Evolutionary conservation across 1,140 invertebrate genomes (phyloP).

Genomic region (Proales similis): DNA sequence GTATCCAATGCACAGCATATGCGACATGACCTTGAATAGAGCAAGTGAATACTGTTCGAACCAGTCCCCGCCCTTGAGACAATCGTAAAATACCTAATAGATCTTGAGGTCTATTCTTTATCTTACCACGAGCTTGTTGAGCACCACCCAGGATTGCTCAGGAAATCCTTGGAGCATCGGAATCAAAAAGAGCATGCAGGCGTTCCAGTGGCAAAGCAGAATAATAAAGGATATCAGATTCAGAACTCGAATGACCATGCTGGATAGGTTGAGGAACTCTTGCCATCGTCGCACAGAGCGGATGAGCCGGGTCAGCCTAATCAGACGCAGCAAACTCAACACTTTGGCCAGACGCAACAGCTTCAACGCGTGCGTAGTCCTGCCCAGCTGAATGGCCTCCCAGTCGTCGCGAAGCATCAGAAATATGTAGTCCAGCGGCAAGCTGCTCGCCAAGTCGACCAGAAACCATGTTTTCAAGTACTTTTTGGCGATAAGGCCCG

Average conservation of each 20-base stretch:
- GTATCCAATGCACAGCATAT: no score
- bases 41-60: no score
- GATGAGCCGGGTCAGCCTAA: conserved; percentile 85
- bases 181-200: conserved; percentile 93
- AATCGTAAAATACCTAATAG: no score
- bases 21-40: no score
- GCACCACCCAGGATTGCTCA: conserved; percentile 93
- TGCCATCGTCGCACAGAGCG: conserved; percentile 98
- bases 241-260: conserved; percentile 99
- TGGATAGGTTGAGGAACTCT: no score
- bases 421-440: conserved; percentile 98
- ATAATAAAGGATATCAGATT: conserved; percentile 99
- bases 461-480: conserved; percentile 99
- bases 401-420: conserved; percentile 60
- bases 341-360: conserved; percentile 92
- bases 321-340: conserved; percentile 82
- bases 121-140: conserved; percentile 87
- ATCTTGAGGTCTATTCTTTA: not conserved
- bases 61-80: no score
- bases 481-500: conserved; percentile 92
- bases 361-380: conserved; percentile 76
- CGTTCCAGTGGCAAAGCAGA: no score
- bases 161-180: conserved; percentile 98
- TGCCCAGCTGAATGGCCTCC: not conserved
- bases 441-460: conserved; percentile 94